A percentile compares a stretch with the other conserved stretches of the same genome.
These are phyloP conservation scores for Leucophenga maculata DNA, from an alignment of 2,888 invertebrate genomes.

Conservation along the genomic window DNA sequence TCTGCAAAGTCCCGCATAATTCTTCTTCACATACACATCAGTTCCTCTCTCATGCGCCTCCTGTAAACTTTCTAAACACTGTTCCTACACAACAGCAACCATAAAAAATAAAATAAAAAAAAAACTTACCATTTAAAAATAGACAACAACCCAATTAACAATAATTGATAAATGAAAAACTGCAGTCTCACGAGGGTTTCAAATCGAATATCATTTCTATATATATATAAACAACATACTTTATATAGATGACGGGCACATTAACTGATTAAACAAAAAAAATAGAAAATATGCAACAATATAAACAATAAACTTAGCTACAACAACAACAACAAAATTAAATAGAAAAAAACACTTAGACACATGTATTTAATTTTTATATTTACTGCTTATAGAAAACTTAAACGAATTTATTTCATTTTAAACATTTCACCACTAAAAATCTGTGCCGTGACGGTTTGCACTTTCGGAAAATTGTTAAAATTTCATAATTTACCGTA, in stretches of 20 bases:
- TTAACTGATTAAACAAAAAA: background rate
- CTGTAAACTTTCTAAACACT: conserved; percentile 8
- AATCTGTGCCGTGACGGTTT: no score
- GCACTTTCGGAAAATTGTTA: no score
- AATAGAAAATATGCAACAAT: background rate
- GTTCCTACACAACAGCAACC: conserved; percentile 3
- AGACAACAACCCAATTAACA: conserved; percentile 4
- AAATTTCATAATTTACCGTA: no score
- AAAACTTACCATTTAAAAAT: background rate
- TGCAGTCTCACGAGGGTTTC: conserved; percentile 59
- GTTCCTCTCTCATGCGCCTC: conserved; percentile 11
- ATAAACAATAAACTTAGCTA: background rate
- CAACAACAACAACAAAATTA: background rate
- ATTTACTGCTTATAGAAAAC: no score
- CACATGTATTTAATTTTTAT: background rate
- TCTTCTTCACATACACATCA: conserved; percentile 9
- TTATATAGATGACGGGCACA: conserved; percentile 1
- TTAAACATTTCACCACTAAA: background rate
- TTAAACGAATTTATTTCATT: conserved; percentile 6
- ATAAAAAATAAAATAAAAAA: background rate
- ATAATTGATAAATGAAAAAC: conserved; percentile 33
- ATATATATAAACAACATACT: no score
- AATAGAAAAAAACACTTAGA: background rate
- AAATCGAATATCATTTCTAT: conserved; percentile 33
- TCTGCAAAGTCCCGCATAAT: conserved; percentile 15